phyloP scores from a whole-genome alignment of 2,888 invertebrate species.

The Papilio protenor region DNA sequence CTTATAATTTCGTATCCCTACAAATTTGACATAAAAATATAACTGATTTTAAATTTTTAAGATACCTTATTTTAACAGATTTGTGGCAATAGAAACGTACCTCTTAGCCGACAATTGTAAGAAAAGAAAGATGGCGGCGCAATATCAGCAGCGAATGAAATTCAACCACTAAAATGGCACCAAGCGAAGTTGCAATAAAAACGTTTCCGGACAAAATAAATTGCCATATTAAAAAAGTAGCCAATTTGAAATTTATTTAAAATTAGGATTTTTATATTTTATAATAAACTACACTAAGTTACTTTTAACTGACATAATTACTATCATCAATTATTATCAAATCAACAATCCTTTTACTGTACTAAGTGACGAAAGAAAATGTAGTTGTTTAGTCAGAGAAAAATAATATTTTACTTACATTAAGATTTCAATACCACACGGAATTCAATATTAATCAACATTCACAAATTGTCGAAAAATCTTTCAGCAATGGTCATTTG shows the following conservation, averaged over 20 bases:
- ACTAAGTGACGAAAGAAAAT: neutral
- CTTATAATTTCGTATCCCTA: slow-evolving; percentile 35
- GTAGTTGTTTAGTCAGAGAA: neutral
- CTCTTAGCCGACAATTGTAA: slow-evolving; percentile 74
- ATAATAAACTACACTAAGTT: neutral
- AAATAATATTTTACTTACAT: slow-evolving; percentile 10
- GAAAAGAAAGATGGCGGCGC: slow-evolving; percentile 82
- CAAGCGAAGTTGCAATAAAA: slow-evolving; percentile 7
- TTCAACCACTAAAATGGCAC: slow-evolving; percentile 34
- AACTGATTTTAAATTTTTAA: slow-evolving; percentile 45
- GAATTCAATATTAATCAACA: slow-evolving; percentile 9
- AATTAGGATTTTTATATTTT: neutral
- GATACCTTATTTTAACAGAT: slow-evolving; percentile 55
- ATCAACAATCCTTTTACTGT: neutral
- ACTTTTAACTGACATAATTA: neutral
- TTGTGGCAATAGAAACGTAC: slow-evolving; percentile 68
- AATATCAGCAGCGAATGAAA: slow-evolving; percentile 57
- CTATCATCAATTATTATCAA: neutral
- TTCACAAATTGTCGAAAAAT: neutral
- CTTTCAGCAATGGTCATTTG: neutral
- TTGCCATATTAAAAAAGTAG: slow-evolving; percentile 32
- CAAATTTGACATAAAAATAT: slow-evolving; percentile 9
- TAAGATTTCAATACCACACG: neutral
- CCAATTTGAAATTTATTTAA: neutral
- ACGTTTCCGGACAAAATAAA: slow-evolving; percentile 34